These are phyloP conservation scores for Cryptoblepharus egeriae DNA, from an alignment of 2,797 vertebrate species.

Conservation along the genomic window DNA sequence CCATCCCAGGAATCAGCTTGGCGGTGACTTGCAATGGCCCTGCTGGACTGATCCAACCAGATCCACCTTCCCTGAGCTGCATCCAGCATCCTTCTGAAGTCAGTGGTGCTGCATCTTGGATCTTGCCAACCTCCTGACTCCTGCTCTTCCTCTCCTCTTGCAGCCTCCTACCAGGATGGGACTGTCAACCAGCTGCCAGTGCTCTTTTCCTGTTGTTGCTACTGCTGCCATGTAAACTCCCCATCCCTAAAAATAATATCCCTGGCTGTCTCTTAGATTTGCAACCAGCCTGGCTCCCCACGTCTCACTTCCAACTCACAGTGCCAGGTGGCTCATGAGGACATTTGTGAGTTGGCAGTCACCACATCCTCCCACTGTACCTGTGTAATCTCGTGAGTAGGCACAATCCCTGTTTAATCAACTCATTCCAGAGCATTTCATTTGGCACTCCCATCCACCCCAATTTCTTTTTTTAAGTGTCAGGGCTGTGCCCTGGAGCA, in stretches of 20 bases:
- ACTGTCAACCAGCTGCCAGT: neutral
- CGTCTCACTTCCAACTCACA: too few species aligned
- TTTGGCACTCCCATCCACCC: neutral
- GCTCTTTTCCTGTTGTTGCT: neutral
- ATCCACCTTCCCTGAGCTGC: neutral
- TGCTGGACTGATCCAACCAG: neutral
- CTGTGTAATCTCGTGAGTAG: neutral
- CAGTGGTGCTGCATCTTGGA: neutral
- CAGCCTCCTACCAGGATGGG: neutral
- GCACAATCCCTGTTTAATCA: neutral
- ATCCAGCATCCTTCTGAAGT: neutral
- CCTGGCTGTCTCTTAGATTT: neutral
- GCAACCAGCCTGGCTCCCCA: neutral
- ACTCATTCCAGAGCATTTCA: neutral
- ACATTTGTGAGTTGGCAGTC: neutral
- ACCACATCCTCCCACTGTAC: neutral
- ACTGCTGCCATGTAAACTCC: neutral
- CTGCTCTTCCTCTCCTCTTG: neutral
- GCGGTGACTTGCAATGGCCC: neutral
- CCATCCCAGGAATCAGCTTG: neutral
- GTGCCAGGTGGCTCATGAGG: neutral
- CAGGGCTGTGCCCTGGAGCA: too few species aligned
- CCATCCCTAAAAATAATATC: too few species aligned
- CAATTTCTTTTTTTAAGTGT: neutral
- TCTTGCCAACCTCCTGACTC: neutral